These are phyloP conservation scores for Tachuris rubrigastra DNA, from an alignment of 2,113 vertebrate genomes.

Conservation along the genomic window DNA sequence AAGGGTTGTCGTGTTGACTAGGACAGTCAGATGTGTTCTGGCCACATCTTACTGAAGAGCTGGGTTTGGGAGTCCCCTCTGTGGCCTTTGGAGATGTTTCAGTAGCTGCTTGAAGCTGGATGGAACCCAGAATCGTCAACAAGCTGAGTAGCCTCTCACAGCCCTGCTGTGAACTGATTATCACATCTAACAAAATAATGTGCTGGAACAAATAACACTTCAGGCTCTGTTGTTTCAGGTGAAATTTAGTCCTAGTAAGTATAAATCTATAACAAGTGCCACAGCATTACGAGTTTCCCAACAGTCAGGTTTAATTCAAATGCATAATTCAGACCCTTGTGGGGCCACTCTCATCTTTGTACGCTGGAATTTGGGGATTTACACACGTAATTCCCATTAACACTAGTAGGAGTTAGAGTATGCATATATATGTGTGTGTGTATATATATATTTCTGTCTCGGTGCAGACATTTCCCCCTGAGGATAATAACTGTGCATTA, in stretches of 20 bases:
- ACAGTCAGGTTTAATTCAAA: slow-evolving; percentile 61
- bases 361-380: slow-evolving; percentile 61
- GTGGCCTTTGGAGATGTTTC: slow-evolving; percentile 44
- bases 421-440: background rate
- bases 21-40: background rate
- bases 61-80: slow-evolving; percentile 15
- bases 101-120: slow-evolving; percentile 53
- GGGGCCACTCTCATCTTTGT: slow-evolving; percentile 41
- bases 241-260: slow-evolving; percentile 55
- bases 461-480: slow-evolving; percentile 16
- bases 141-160: slow-evolving; percentile 47
- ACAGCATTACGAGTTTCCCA: slow-evolving; percentile 44
- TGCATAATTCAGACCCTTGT: slow-evolving; percentile 61
- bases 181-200: slow-evolving; percentile 69
- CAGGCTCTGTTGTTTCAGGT: slow-evolving; percentile 73
- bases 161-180: slow-evolving; percentile 66
- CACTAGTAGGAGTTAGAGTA: slow-evolving; percentile 52
- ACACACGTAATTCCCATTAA: slow-evolving; percentile 71
- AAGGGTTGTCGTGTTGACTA: background rate
- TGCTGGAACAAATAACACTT: slow-evolving; percentile 71
- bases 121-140: slow-evolving; percentile 50
- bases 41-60: background rate
- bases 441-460: background rate
- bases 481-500: slow-evolving; percentile 50
- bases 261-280: slow-evolving; percentile 59